These are phyloP conservation scores for Pseudomyrmex flavicornis DNA, from an alignment of 1,140 invertebrate genomes.

Conservation along the genomic window DNA sequence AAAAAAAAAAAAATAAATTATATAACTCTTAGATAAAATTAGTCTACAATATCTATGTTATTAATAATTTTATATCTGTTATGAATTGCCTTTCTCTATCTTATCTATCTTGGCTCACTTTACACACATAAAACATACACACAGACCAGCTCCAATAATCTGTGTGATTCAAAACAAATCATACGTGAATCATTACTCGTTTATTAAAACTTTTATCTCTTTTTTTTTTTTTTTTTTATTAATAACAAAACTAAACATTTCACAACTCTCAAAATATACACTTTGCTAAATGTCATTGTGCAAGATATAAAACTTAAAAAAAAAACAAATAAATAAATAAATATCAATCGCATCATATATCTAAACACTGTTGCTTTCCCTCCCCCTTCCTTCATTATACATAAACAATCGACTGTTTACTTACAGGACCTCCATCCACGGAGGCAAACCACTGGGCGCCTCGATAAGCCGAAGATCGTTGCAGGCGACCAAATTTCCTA, in stretches of 20 bases:
- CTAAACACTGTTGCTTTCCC: neutral
- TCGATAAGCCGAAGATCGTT: slow-evolving; percentile 79
- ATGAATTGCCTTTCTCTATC: slow-evolving; percentile 55
- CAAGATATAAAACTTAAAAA: no score
- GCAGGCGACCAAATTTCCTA: slow-evolving; percentile 81
- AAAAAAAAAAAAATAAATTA: neutral
- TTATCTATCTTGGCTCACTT: slow-evolving; percentile 61
- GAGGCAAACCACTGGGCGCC: slow-evolving; percentile 81
- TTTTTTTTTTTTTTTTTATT: no score
- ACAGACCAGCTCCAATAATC: slow-evolving; percentile 9
- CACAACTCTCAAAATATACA: no score
- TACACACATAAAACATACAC: slow-evolving; percentile 50
- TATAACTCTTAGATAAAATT: neutral
- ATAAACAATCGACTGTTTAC: slow-evolving; percentile 60
- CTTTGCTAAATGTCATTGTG: no score
- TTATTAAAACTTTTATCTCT: no score
- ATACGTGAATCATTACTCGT: neutral
- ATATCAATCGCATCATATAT: no score
- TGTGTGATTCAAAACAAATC: neutral
- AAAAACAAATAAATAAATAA: no score
- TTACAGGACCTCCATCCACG: slow-evolving; percentile 82
- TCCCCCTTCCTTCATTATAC: no score
- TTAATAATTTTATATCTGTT: slow-evolving; percentile 49
- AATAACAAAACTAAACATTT: no score
- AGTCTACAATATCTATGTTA: neutral